Percentiles rank a stretch among this genome's conserved stretches.
phyloP scores from a whole-genome alignment of 2,113 vertebrate species.

The Sterrhoptilus dennistouni region DNA sequence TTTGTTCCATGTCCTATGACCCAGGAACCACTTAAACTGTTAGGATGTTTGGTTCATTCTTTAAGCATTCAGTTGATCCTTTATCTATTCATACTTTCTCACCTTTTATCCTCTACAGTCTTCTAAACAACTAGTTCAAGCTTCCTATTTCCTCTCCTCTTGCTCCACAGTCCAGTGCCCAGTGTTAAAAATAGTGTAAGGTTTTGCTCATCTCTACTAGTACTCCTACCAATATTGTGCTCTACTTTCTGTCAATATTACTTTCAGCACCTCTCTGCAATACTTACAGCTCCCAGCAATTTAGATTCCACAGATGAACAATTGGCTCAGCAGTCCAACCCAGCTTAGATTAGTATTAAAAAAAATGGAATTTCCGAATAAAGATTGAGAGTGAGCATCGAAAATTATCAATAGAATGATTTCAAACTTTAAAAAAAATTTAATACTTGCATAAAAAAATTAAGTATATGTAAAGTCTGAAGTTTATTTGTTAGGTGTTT shows the following conservation, averaged over 20 bases:
- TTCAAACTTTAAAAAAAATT: neutral
- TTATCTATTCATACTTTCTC: neutral
- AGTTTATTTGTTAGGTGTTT: neutral
- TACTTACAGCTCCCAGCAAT: neutral
- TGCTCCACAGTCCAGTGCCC: neutral
- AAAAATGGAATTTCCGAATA: neutral
- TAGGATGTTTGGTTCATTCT: neutral
- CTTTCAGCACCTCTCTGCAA: neutral
- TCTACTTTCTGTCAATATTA: neutral
- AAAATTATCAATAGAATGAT: neutral
- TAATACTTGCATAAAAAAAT: neutral
- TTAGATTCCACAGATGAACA: neutral
- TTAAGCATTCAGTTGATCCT: neutral
- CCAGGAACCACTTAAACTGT: neutral
- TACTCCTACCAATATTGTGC: neutral
- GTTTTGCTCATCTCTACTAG: neutral
- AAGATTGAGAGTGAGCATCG: neutral
- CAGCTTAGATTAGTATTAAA: neutral
- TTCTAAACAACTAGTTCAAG: neutral
- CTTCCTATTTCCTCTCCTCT: neutral
- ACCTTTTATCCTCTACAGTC: neutral
- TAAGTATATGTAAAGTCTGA: neutral
- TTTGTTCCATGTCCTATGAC: neutral
- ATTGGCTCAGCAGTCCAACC: neutral
- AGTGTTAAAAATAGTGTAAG: neutral